These are phyloP conservation scores for Diadumene lineata DNA, from an alignment of 92 coral and sea anemone genomes.

Conservation along the genomic window DNA sequence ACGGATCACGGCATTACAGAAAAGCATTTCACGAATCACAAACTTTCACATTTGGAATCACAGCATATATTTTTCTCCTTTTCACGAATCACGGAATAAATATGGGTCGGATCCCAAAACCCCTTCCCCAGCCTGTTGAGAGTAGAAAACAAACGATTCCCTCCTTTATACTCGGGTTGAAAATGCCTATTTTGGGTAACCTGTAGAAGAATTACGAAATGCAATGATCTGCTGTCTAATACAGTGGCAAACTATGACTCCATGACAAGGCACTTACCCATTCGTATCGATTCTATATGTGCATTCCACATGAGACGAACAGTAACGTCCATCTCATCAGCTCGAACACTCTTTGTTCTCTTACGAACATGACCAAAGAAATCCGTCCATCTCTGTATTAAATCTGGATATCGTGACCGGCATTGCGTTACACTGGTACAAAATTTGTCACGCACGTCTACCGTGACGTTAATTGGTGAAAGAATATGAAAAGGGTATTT, in stretches of 20 bases:
- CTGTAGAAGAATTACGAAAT: not conserved
- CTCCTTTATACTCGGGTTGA: too few species aligned
- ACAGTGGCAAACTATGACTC: too few species aligned
- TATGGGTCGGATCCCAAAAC: too few species aligned
- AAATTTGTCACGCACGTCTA: conserved; percentile 46
- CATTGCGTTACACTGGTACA: conserved; percentile 70
- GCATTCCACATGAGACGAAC: conserved; percentile 55
- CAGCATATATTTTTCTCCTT: too few species aligned
- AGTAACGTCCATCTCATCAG: conserved; percentile 28
- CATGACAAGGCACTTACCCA: conserved; percentile 37
- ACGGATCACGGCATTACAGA: too few species aligned
- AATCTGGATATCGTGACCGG: conserved; percentile 35
- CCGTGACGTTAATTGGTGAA: conserved; percentile 50
- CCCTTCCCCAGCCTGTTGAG: too few species aligned
- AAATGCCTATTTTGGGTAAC: too few species aligned
- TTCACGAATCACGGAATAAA: too few species aligned
- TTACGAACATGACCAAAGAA: conserved; percentile 45
- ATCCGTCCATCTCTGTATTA: conserved; percentile 59
- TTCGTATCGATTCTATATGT: conserved; percentile 46
- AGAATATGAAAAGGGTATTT: conserved; percentile 47
- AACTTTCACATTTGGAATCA: too few species aligned
- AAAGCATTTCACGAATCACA: too few species aligned
- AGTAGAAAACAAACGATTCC: too few species aligned
- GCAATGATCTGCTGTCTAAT: not conserved
- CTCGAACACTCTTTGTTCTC: not conserved